Evolutionary conservation across 92 coral and sea anemone genomes (phyloP), one percentile per base, ranked within the genome.

Genomic region (Scolanthus callimorphus): DNA sequence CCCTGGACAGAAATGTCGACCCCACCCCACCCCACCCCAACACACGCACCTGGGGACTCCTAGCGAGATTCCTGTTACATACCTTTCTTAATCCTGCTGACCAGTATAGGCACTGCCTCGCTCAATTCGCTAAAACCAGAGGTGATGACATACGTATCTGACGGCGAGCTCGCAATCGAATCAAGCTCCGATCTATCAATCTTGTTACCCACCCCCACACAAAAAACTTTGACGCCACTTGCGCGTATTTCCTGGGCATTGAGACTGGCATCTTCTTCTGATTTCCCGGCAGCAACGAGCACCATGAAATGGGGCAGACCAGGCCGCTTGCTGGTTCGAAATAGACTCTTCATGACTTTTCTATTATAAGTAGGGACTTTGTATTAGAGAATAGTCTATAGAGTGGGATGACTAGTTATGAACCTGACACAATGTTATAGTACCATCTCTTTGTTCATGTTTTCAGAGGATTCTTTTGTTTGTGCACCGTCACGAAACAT

Each of bases 181-280:
- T 85, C 94, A 10, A 85, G 78, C 39, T 85, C 84, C 1, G 84
- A 62, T 29, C 84, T 76, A 58, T 85, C 94, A 47, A 58, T 80
- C 63, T 63, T 51, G 19, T 59, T 65, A 20, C 94, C 94, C 15
- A 85, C 94, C 0, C 90, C 97, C 30, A 91, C 67, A 43, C 95
- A 77, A 65, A 91, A 82, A 0, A 86, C 70, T 21, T 31, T 73
- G 38, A 89, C 70, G 13, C 97, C 88, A 31, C 89, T 65, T 22
- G 85, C 95, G 39, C 81, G 69, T 25, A 91, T 34, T 47, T 91
- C 97, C 39, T 88, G 88, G 4, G 97, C 95, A 2, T 68, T 46
- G 3, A 79, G 47, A 39, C 77, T 74, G 10, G 90, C 76, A 51
- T 85, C 97, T 63, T 82, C 95, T 11, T 54, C 57, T 0, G 95